Conservation (phyloP, 2,888 invertebrate genomes). For the Timema cristinae region DNA sequence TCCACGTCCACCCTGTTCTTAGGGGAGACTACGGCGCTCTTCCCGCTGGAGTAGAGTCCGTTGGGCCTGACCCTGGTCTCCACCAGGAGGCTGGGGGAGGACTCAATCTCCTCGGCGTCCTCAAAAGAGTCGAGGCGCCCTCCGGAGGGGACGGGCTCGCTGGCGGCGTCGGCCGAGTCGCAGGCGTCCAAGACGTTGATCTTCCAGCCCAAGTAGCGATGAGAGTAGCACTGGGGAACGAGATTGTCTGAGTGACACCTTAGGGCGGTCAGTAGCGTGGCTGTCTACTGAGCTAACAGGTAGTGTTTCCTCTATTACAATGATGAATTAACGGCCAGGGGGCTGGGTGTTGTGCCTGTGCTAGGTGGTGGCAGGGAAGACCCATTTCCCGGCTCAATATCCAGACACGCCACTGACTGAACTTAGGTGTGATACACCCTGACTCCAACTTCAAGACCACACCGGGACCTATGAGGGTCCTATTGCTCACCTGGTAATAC, state of each 20-base stretch:
- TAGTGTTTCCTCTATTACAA: too few relatives aligned
- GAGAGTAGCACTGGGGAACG: conserved; percentile 78
- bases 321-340: too few relatives aligned
- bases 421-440: too few relatives aligned
- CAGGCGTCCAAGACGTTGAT: conserved; percentile 86
- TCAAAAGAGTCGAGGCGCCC: conserved; percentile 41
- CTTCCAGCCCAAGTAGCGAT: conserved; percentile 92
- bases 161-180: conserved; percentile 46
- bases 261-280: too few relatives aligned
- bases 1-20: not conserved
- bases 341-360: too few relatives aligned
- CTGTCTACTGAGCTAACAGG: too few relatives aligned
- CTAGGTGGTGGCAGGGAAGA: too few relatives aligned
- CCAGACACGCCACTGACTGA: too few relatives aligned
- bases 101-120: conserved; percentile 46
- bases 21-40: too few relatives aligned
- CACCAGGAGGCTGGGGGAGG: conserved; percentile 61
- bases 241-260: not conserved
- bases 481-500: conserved; percentile 73
- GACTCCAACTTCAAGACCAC: too few relatives aligned
- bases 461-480: too few relatives aligned
- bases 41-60: conserved; percentile 43
- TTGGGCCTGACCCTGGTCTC: conserved; percentile 60
- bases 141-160: conserved; percentile 44
- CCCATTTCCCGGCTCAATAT: too few relatives aligned